Evolutionary conservation across 2,888 invertebrate genomes (phyloP), one percentile per base, ranked within the genome.

Genomic region (Drosophila percnosoma): DNA sequence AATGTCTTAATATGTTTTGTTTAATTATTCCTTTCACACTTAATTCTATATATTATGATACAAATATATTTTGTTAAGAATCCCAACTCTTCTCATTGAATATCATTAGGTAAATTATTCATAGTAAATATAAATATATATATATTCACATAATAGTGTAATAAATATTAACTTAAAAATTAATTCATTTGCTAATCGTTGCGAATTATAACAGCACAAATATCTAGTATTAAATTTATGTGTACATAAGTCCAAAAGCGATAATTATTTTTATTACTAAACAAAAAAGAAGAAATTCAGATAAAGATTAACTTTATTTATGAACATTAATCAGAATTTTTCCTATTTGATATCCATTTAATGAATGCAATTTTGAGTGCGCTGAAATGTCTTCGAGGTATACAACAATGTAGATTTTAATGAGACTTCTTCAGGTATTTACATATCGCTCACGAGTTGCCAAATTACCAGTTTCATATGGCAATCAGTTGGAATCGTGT

Each of bases 401-500:
- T 3, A 13, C 34, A 33, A 63, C 55, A 76, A 52, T 60, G 62
- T 57, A 27, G 45, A 42, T 42, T 38, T 62, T 74, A 63, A 68
- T 73, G 49, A 42, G 38, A 42, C 45, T 59, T 75, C 38, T 45
- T 40, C 57, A 33, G 60, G 40, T 80, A 85, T 82, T 83, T 83
- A 61, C 84, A 69, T 78, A 75, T 60, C 54, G 57, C 69, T 69
- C 84, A 87, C 75, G 70, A 81, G 73, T 75, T 65, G 63, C 60
- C 73, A 86, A 88, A 80, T 78, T 75, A 67, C 52, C 58, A 52
- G 73, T 60, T 73, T 75, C 61, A 55, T 69, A 68, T 52, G 71
- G 53, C 60, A 68, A 67, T 70, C 82, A 71, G 72, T 84, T 71
- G 73, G 58, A 71, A 80, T 84, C 89, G 85, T 85, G 89, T 87